A percentile compares a stretch with the other conserved stretches of the same genome.
These are phyloP conservation scores for Phasianus colchicus DNA, from an alignment of 2,113 vertebrate species.

Conservation along the genomic window DNA sequence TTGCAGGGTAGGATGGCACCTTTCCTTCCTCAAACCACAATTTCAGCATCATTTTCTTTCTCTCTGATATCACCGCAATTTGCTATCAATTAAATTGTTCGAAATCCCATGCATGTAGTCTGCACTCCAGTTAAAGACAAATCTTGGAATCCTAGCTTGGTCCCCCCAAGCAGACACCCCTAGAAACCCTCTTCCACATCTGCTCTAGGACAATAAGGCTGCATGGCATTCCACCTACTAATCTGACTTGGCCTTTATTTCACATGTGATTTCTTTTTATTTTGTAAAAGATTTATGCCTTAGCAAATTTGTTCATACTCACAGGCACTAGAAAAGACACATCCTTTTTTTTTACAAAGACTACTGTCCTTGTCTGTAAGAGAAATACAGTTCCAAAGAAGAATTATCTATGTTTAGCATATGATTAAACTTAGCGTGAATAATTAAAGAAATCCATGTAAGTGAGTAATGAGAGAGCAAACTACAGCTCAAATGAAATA, in stretches of 20 bases:
- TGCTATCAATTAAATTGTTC: neutral
- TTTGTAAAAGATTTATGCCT: neutral
- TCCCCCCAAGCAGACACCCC: neutral
- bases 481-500: neutral
- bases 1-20: neutral
- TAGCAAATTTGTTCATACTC: neutral
- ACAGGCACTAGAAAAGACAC: neutral
- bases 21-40: neutral
- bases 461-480: slow-evolving; percentile 10
- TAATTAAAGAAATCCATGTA: slow-evolving; percentile 34
- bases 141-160: neutral
- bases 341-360: neutral
- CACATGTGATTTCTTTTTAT: neutral
- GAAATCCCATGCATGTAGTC: neutral
- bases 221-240: neutral
- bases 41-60: neutral
- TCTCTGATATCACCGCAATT: neutral
- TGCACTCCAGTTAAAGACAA: neutral
- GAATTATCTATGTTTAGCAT: neutral
- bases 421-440: slow-evolving; percentile 16
- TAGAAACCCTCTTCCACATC: neutral
- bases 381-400: neutral
- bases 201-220: no score
- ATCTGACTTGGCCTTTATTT: neutral
- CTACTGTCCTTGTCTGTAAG: neutral